These are phyloP conservation scores for Tupiocoris notatus DNA, from an alignment of 2,888 invertebrate genomes.

Conservation along the genomic window DNA sequence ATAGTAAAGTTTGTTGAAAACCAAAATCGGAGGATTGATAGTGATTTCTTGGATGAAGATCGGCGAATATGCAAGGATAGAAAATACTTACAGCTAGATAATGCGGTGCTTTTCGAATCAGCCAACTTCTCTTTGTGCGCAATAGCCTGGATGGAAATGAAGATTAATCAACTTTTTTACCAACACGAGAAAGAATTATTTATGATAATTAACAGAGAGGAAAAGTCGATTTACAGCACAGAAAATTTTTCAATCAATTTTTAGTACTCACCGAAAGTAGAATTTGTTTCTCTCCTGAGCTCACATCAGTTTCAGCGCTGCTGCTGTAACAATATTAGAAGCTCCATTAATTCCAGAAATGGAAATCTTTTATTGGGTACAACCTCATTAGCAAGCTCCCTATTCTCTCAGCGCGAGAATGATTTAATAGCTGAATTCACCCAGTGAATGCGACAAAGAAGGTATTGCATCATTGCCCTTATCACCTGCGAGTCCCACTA, in stretches of 20 bases:
- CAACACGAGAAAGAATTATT: neutral
- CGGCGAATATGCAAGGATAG: neutral
- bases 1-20: neutral
- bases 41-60: neutral
- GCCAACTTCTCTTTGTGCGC: conserved; percentile 17
- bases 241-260: too few relatives aligned
- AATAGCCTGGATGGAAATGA: conserved; percentile 3
- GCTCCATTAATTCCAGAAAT: too few relatives aligned
- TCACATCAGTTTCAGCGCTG: conserved; percentile 26
- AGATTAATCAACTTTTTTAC: neutral
- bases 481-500: too few relatives aligned
- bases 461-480: too few relatives aligned
- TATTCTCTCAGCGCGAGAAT: too few relatives aligned
- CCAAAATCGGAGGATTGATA: too few relatives aligned
- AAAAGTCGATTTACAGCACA: too few relatives aligned
- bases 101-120: conserved; percentile 1
- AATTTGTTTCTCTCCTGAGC: conserved; percentile 13
- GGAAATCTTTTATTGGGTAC: too few relatives aligned
- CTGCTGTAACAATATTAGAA: conserved; percentile 6
- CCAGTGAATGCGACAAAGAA: too few relatives aligned
- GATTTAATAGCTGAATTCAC: too few relatives aligned
- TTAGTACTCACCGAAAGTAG: conserved; percentile 18
- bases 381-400: too few relatives aligned
- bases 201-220: too few relatives aligned
- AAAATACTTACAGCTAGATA: conserved; percentile 10